A percentile compares a stretch with the other conserved stretches of the same genome.
These are phyloP conservation scores for Crenichthys baileyi DNA, from an alignment of 2,797 vertebrate genomes.

Conservation along the genomic window DNA sequence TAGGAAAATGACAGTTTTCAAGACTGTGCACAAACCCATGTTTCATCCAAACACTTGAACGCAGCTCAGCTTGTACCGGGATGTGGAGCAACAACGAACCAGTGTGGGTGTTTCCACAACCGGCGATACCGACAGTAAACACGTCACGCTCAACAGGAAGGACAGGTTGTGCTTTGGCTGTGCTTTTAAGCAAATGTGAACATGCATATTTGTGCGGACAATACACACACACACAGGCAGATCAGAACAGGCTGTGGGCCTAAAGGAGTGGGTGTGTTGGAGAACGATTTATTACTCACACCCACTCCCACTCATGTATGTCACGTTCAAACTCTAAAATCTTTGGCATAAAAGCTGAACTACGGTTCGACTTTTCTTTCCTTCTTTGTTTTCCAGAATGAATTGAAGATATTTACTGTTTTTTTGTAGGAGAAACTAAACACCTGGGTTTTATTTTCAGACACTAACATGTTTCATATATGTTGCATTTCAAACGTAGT, in stretches of 20 bases:
- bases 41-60: slow-evolving; percentile 19
- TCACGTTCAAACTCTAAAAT: slow-evolving; percentile 34
- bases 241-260: slow-evolving; percentile 26
- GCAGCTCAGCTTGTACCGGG: slow-evolving; percentile 22
- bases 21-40: not conserved
- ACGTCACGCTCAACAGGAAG: slow-evolving; percentile 58
- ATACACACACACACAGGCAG: slow-evolving; percentile 16
- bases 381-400: slow-evolving; percentile 22
- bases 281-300: slow-evolving; percentile 37
- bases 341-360: slow-evolving; percentile 28
- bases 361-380: slow-evolving; percentile 23
- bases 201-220: slow-evolving; percentile 24
- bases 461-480: not conserved
- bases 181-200: slow-evolving; percentile 49
- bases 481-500: not conserved
- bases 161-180: slow-evolving; percentile 61
- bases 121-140: slow-evolving; percentile 43
- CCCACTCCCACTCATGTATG: slow-evolving; percentile 45
- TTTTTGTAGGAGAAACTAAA: not conserved
- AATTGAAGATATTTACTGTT: not conserved
- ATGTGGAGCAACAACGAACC: slow-evolving; percentile 41
- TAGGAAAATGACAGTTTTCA: not conserved
- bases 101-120: slow-evolving; percentile 39
- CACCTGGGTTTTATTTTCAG: slow-evolving; percentile 12
- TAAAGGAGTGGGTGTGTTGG: slow-evolving; percentile 15